A percentile compares a stretch with the other conserved stretches of the same genome.
phyloP scores from a whole-genome alignment of 1,140 invertebrate species.

The Antheraea mylitta region DNA sequence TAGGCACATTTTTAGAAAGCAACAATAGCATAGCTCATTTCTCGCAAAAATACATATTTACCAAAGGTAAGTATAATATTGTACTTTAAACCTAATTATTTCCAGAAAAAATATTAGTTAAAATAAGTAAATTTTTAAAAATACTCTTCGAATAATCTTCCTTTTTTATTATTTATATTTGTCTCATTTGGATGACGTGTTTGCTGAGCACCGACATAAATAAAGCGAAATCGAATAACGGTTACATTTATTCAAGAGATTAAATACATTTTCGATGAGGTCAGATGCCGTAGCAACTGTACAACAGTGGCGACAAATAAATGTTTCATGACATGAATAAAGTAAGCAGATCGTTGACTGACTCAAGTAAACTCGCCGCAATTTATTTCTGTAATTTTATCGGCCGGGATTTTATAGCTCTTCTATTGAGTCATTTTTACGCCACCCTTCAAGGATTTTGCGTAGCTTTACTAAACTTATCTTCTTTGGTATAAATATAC shows the following conservation, averaged over 20 bases:
- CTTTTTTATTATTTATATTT: too few species aligned
- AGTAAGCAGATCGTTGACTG: background rate
- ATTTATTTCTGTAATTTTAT: conserved; percentile 2
- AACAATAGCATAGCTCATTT: too few species aligned
- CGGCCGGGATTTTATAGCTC: background rate
- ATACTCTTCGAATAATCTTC: too few species aligned
- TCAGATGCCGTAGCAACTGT: background rate
- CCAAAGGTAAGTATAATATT: too few species aligned
- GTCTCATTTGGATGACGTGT: too few species aligned
- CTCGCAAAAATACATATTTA: too few species aligned
- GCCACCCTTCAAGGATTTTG: background rate
- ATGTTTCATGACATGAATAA: background rate
- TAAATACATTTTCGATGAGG: background rate
- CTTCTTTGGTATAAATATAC: background rate
- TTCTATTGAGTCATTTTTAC: background rate
- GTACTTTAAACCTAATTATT: too few species aligned
- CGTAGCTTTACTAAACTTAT: background rate
- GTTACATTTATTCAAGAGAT: background rate
- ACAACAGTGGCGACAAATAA: background rate
- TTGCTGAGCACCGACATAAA: background rate
- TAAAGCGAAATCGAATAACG: background rate
- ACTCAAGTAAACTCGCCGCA: background rate
- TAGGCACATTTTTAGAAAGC: too few species aligned
- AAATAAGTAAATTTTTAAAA: too few species aligned
- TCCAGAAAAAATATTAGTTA: too few species aligned